Base-by-base conservation (phyloP, 2,888 invertebrate species). In the Drosophila robusta region DNA sequence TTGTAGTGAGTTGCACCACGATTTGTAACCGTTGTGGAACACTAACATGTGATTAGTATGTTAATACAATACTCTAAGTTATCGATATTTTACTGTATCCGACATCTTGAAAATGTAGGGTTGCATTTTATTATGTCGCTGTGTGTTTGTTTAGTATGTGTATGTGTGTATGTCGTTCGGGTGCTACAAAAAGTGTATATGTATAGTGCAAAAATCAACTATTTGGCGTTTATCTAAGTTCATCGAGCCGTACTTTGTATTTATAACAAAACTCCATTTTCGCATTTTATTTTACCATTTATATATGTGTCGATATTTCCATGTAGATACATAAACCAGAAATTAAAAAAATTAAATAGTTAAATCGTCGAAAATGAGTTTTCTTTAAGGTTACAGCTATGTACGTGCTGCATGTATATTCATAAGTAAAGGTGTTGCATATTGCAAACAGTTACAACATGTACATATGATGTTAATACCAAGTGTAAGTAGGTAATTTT, bases 91-190 rank as follows among this genome's bases (percentile, higher is more conserved):
- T 47, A 38, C 18, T 54, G 45, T 47, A 50, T 50, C 68, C 45
- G 58, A 65, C 60, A 66, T 74, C 44, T 66, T 55, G 54, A 38
- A 75, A 39, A 54, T 14, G n/a, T 12, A 70, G 60, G 38, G 76
- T 55, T 75, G 76, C 41, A 66, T 66, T 75, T 14, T 3, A 18
- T 11, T 24, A 32, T 18, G 41, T 61, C 55, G 60, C 46, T 58
- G 50, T 60, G n/a, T 75, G 56, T 66, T 76, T 57, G 63, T 69
- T 61, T 63, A 52, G 46, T 41, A 36, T 46, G 18, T 18, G 34
- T 44, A 39, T 62, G 71, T 61, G 46, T 57, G 36, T 22, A 42
- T 64, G 41, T 65, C 49, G 49, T 44, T 38, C 52, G 63, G 52
- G 32, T 67, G 45, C 26, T 24, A 57, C 56, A 63, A 44, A 65